Evolutionary conservation across 2,797 vertebrate species (phyloP), one percentile per base, ranked within the genome.

Genomic region (Fundulus diaphanus): DNA sequence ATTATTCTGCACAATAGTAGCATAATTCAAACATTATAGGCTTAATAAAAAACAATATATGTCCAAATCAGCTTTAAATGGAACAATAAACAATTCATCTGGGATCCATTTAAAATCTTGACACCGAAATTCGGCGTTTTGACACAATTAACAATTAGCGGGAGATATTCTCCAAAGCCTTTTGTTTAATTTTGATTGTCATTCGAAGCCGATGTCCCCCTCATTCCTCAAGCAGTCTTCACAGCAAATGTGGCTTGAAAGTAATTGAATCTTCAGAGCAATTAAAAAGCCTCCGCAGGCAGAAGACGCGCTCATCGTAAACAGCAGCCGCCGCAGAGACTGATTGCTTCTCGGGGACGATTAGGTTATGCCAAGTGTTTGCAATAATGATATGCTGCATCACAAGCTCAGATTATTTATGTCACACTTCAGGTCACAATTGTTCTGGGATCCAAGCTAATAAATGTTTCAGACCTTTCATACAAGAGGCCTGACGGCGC

Each of bases 211-310:
- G 44, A 9, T 48, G 78, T 46, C 61, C 73, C 37, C 27, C 63
- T 68, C 61, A 22, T 67, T 67, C 22, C 42, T 68, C 66, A 24
- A 44, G 40, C 73, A 70, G 49, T 44, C 35, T 52, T 68, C 20
- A 3, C 51, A 42, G 31, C 72, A 29, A 79, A 84, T 70, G 37
- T 76, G 81, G 52, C 59, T 70, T 77, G 40, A 63, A 49, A 54
- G 42, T 42, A 48, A 78, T 31, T 81, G 13, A 73, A 88, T 76
- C 82, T 61, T 56, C 13, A 31, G 24, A 33, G 16, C 31, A 72
- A 77, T 86, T 75, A 80, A 81, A 83, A 74, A n/a, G 5, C 24
- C n/a, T 4, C 72, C 33, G 63, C 79, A 69, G 61, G 61, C 44
- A 16, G 51, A 81, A 33, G 69, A 70, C 24, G 66, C 35, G 7